Base-by-base conservation (phyloP, 2,888 invertebrate species). In the Tenthredo distinguenda region DNA sequence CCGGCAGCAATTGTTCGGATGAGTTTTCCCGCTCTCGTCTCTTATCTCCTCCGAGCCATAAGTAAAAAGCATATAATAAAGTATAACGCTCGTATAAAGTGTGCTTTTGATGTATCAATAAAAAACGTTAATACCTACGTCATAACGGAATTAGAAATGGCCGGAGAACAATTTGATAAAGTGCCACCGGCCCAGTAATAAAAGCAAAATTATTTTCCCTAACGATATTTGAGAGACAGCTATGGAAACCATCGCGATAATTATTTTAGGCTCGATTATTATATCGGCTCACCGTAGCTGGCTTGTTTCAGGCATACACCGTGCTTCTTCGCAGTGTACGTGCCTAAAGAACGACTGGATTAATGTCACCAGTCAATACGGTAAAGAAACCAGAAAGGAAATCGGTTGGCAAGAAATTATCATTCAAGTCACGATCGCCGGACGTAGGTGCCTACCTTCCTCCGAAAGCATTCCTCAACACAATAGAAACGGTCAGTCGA, bases 391-490 rank as follows among this genome's bases (percentile, higher is more conserved):
- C 79, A 84, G 55, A 86, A 87, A 91, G 92, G 92, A 92, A 93
- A 91, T 92, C 91, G 91, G 91, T 88, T 88, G 87, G 74, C 86
- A 85, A 86, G 87, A 15, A 87, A 91, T 93, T 90, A 90, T 88
- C 91, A 93, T 93, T 92, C 93, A 87, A 90, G 89, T 90, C 93
- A 91, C 91, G 91, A 84, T 84, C 87, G 89, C 90, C 91, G 92
- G 91, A 92, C 92, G 92, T 92, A 91, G 92, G 92, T 92, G 91
- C 91, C 91, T 92, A 91, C 92, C 91, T 90, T 84, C 84, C 55
- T 85, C 74, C 89, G 88, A 89, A 90, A 91, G 91, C 92, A 92
- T 92, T 93, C 92, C 92, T 90, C 91, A 88, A 90, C 90, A 90
- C 92, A 90, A 90, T 89, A 88, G 89, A 88, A 89, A 87, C 85